Percentiles rank a stretch among this genome's conserved stretches.
phyloP scores from a whole-genome alignment of 2,888 invertebrate genomes.

The Tetrapedia diversipes region DNA sequence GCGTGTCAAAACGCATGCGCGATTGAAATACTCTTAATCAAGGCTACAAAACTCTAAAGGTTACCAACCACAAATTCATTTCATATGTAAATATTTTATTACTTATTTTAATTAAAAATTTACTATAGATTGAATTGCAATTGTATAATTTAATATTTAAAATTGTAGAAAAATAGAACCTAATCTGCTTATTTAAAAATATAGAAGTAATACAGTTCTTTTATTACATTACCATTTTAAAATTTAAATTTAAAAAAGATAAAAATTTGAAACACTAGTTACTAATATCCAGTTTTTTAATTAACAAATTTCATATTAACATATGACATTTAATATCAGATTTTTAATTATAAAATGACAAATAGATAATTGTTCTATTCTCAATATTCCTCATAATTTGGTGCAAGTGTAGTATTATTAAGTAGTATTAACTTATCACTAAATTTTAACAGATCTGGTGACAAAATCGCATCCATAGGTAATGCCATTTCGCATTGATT shows the following conservation, averaged over 20 bases:
- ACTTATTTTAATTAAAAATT: background rate
- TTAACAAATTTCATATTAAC: no score
- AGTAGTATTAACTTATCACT: no score
- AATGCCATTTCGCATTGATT: no score
- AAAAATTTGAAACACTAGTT: background rate
- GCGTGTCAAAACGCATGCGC: conserved; percentile 36
- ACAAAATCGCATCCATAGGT: no score
- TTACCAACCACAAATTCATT: conserved; percentile 29
- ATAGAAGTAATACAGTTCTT: background rate
- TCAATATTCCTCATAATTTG: no score
- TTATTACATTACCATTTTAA: background rate
- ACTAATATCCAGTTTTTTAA: no score
- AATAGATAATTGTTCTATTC: no score
- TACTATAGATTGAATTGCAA: background rate
- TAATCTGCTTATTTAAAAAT: background rate
- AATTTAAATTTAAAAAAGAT: background rate
- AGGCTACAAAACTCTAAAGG: conserved; percentile 56
- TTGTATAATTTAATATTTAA: background rate
- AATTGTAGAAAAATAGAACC: background rate
- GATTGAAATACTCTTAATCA: conserved; percentile 12
- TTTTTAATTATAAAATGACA: background rate
- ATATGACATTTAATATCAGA: background rate
- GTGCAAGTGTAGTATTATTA: no score
- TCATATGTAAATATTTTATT: background rate
- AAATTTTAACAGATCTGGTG: no score